Evolutionary conservation across 1,140 invertebrate species (phyloP), one percentile per base, ranked within the genome.

Genomic region (Nomia melanderi): DNA sequence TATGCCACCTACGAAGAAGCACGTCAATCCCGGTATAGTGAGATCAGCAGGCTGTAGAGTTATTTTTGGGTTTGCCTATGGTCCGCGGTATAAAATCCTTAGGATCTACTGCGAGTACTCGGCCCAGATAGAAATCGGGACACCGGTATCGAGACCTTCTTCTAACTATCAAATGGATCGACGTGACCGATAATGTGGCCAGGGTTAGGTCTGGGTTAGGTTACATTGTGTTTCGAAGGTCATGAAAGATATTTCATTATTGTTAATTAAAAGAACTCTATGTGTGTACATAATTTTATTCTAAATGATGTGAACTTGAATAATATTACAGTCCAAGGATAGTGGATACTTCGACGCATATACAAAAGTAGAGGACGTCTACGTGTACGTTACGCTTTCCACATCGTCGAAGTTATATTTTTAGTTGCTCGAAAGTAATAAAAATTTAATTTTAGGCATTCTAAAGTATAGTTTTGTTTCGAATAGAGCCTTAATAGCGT

Each of bases 121-220:
- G 12, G 27, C 27, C 20, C 4, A 63, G 25, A 56, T 39, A 53
- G 27, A 39, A 65, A 41, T 41, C 59, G 17, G 23, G n/a, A 25
- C 59, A 60, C 33, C 20, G 17, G 1, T 25, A 74, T 17, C 4
- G n/a, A 59, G 23, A 67, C 14, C 56, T 57, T 14, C 56, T 59
- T 69, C 20, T 29, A 23, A 64, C 57, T 60, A 29, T 70, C 17
- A 44, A 76, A 39, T 12, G 6, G 64, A 76, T 74, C 27, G 39
- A 66, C n/a, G 50, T 44, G 25, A 65, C 29, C 29, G 56, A 59
- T 59, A 59, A 59, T 59, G 29, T 6, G 6, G 56, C 6, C 29
- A 17, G 29, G 7, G 5, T 31, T 20, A 29, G 23, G 8, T 20
- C 1, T 7, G 1, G 50, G n/a, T n/a, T n/a, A n/a, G n/a, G n/a